phyloP scores from a whole-genome alignment of 1,140 invertebrate genomes.

The Littorina saxatilis region DNA sequence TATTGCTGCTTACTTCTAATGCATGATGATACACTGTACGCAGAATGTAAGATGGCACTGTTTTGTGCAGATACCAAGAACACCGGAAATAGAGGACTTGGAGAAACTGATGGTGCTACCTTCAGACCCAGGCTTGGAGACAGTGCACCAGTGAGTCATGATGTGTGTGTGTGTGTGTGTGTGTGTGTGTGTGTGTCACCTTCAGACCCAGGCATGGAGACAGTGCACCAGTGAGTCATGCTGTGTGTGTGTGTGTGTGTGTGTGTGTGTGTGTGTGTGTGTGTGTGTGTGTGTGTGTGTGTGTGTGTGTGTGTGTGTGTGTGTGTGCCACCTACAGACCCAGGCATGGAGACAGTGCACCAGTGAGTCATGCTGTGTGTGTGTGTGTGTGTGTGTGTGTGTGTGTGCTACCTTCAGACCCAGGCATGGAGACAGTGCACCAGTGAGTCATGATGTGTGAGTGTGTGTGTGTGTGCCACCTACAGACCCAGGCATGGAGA shows the following conservation, averaged over 20 bases:
- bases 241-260: neutral
- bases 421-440: neutral
- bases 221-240: neutral
- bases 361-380: neutral
- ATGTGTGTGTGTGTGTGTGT: neutral
- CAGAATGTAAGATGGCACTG: no score
- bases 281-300: neutral
- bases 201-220: neutral
- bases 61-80: conserved; percentile 26
- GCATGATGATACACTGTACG: no score
- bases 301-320: neutral
- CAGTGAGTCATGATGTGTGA: neutral
- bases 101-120: conserved; percentile 28
- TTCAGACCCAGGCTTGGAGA: conserved; percentile 5
- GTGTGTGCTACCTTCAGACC: neutral
- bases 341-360: neutral
- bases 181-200: neutral
- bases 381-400: neutral
- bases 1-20: no score
- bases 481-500: no score
- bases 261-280: neutral
- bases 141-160: conserved; percentile 6
- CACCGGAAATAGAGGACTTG: conserved; percentile 5
- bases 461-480: neutral
- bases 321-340: neutral